phyloP scores from a whole-genome alignment of 1,140 invertebrate genomes.

The Brachionus asplanchnoidis region DNA sequence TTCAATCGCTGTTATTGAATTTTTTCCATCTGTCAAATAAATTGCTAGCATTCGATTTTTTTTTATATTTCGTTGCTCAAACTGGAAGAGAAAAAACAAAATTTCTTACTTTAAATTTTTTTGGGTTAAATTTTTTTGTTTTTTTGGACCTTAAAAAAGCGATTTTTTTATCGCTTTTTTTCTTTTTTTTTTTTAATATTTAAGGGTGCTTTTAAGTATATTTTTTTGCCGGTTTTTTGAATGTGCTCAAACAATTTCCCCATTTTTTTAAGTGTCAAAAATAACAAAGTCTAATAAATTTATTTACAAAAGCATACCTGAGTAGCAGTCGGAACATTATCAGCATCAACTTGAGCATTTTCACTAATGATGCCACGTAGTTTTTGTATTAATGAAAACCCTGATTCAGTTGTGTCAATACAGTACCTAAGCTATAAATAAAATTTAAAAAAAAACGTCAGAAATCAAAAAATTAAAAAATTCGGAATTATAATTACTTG shows the following conservation, averaged over 20 bases:
- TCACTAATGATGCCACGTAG: slow-evolving; percentile 22
- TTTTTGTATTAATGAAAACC: slow-evolving; percentile 29
- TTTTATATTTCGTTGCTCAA: background rate
- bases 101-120: background rate
- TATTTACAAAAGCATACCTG: background rate
- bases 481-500: background rate
- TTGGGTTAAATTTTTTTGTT: too few relatives aligned
- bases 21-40: slow-evolving; percentile 31
- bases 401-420: slow-evolving; percentile 6
- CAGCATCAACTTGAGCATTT: slow-evolving; percentile 29
- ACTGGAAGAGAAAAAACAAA: background rate
- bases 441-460: background rate
- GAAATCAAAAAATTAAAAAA: background rate
- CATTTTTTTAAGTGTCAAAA: background rate
- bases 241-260: too few relatives aligned
- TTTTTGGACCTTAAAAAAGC: too few relatives aligned
- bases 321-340: slow-evolving; percentile 25
- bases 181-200: too few relatives aligned
- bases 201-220: too few relatives aligned
- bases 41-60: slow-evolving; percentile 8
- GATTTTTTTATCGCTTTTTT: too few relatives aligned
- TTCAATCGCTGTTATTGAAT: slow-evolving; percentile 17
- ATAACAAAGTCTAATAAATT: background rate
- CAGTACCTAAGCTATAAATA: slow-evolving; percentile 17
- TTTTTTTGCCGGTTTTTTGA: too few relatives aligned